phyloP scores from a whole-genome alignment of 2,888 invertebrate genomes.

The Coelinius sp. region DNA sequence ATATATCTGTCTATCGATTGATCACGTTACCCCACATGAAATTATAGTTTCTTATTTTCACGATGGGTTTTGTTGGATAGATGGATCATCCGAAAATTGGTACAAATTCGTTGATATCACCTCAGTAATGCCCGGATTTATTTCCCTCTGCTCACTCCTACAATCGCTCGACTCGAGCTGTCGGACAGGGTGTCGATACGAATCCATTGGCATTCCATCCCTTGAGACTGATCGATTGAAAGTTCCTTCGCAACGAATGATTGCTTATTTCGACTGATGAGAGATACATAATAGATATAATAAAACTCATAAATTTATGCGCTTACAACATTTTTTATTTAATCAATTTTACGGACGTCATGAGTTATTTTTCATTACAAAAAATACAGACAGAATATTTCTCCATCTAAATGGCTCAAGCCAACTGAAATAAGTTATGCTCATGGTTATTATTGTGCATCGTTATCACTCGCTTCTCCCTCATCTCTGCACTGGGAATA shows the following conservation, averaged over 20 bases:
- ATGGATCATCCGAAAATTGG: not conserved
- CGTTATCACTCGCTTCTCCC: not conserved
- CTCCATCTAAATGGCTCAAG: not conserved
- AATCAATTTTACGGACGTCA: not conserved
- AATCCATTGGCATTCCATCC: not conserved
- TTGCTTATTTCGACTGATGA: not conserved
- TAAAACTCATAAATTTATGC: too few species aligned
- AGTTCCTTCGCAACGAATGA: not conserved
- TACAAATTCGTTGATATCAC: not conserved
- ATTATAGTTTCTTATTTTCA: too few species aligned
- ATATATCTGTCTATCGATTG: too few species aligned
- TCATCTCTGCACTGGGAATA: not conserved
- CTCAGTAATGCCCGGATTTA: not conserved
- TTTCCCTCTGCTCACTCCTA: not conserved
- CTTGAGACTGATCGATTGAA: constrained; percentile 1
- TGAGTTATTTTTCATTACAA: not conserved
- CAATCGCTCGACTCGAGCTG: not conserved
- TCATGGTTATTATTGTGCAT: not conserved
- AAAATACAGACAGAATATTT: not conserved
- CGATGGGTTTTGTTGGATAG: not conserved
- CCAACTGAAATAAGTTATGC: not conserved
- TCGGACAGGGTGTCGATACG: not conserved
- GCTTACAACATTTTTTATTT: too few species aligned
- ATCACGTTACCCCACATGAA: too few species aligned
- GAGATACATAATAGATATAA: not conserved